These are phyloP conservation scores for Coptodon rendalli DNA, from an alignment of 2,113 vertebrate species.

Conservation along the genomic window DNA sequence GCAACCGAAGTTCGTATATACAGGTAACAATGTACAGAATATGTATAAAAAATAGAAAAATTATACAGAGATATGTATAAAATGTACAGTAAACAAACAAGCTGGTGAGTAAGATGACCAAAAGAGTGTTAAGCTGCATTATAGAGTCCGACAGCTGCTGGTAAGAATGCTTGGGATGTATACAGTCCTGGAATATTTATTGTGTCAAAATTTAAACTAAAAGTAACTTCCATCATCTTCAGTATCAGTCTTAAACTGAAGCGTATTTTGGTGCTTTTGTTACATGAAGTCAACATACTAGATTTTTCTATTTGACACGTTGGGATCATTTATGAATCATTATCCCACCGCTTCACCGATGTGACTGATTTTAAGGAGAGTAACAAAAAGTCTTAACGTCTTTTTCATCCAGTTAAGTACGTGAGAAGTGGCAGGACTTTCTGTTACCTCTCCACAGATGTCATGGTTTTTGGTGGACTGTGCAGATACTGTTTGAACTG, in stretches of 20 bases:
- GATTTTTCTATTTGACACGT: background rate
- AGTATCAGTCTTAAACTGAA: background rate
- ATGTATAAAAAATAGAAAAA: background rate
- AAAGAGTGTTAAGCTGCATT: background rate
- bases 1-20: background rate
- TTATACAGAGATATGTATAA: background rate
- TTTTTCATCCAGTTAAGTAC: background rate
- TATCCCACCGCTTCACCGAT: background rate
- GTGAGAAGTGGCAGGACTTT: slow-evolving; percentile 71
- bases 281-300: background rate
- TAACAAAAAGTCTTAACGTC: fast-evolving
- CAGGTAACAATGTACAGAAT: background rate
- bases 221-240: background rate
- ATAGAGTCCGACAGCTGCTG: background rate
- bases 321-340: background rate
- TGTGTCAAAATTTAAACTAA: background rate
- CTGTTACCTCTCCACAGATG: slow-evolving; percentile 75
- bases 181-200: background rate
- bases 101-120: background rate
- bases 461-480: slow-evolving; percentile 83
- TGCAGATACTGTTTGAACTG: slow-evolving; percentile 97
- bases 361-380: background rate
- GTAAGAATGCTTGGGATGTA: background rate
- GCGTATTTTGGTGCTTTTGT: background rate
- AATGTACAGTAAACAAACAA: background rate